Evolutionary conservation across 2,888 invertebrate genomes (phyloP), one percentile per base, ranked within the genome.

Genomic region (Dermolepida albohirtum): DNA sequence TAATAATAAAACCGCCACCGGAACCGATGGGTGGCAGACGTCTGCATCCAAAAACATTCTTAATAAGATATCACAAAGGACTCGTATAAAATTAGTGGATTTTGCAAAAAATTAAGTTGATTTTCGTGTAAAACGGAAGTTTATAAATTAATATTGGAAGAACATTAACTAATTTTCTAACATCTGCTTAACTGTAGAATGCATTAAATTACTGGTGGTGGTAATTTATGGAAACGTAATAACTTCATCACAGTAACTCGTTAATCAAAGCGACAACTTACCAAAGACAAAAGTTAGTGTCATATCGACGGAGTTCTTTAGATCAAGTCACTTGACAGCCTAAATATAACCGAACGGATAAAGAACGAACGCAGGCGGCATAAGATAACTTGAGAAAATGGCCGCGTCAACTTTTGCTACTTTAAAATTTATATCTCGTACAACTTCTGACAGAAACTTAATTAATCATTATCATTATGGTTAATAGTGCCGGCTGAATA

Each of bases 201-300:
- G 34, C 10, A 34, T 7, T 34, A 8, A 34, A 6, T 34, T 34
- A 22, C 22, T 22, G 8, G 50, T 17, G 6, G 50, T 7, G 50
- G 22, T 22, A 78, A 78, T 79, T 79, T 79, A 79, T 78, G 77
- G 78, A 78, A 78, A 79, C 78, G 76, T 78, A 79, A 79, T 78
- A 79, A 79, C 77, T 78, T 76, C 75, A 73, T 74, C 71, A 74
- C 74, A 73, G 74, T 73, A 74, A 71, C 77, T 79, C 79, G 79
- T 80, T 80, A 79, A 80, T 80, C 80, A 80, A 79, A 77, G 52
- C 66, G 66, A 62, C 55, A 67, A 62, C 62, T 55, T 66, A 50
- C 49, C 52, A 59, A 67, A 62, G 67, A 67, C 67, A 62, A 67
- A 67, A 67, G 62, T 67, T 67, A 51, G 59, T 62, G 44, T 39